A percentile compares a stretch with the other conserved stretches of the same genome.
Evolutionary conservation across 1,140 invertebrate genomes (phyloP).

Genomic region (Cherax quadricarinatus): DNA sequence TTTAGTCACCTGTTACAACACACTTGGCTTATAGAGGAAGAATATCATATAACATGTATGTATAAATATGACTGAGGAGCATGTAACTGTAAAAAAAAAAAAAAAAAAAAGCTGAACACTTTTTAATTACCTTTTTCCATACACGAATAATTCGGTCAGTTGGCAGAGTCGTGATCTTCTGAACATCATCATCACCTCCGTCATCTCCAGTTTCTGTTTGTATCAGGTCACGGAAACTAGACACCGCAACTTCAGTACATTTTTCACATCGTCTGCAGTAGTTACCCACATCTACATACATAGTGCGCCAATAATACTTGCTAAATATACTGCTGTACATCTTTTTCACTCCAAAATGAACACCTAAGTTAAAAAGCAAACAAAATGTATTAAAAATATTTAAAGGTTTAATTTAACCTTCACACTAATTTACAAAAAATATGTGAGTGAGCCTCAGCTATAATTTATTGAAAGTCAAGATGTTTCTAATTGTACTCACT

Average conservation of each 20-base stretch:
- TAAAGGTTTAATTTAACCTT: too few species aligned
- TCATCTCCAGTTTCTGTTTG: constrained; percentile 9
- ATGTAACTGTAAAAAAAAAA: too few species aligned
- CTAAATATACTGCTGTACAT: constrained; percentile 74
- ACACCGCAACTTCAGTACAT: constrained; percentile 73
- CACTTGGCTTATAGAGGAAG: too few species aligned
- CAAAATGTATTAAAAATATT: not conserved
- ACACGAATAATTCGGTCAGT: constrained; percentile 69
- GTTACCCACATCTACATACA: constrained; percentile 75
- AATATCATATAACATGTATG: too few species aligned
- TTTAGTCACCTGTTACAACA: too few species aligned
- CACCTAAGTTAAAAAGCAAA: constrained; percentile 71
- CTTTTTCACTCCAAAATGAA: constrained; percentile 76
- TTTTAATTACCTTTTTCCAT: constrained; percentile 73
- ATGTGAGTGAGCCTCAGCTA: too few species aligned
- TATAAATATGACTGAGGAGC: too few species aligned
- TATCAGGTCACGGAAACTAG: constrained; percentile 5
- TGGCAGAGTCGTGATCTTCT: constrained; percentile 56
- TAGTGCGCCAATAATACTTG: constrained; percentile 75
- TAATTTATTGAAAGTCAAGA: too few species aligned
- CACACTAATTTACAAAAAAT: too few species aligned
- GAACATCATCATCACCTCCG: constrained; percentile 50
- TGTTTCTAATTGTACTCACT: too few species aligned
- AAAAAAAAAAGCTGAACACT: not conserved
- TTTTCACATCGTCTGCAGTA: constrained; percentile 74